These are phyloP conservation scores for Staurois parvus DNA, from an alignment of 2,797 vertebrate genomes.

Conservation along the genomic window DNA sequence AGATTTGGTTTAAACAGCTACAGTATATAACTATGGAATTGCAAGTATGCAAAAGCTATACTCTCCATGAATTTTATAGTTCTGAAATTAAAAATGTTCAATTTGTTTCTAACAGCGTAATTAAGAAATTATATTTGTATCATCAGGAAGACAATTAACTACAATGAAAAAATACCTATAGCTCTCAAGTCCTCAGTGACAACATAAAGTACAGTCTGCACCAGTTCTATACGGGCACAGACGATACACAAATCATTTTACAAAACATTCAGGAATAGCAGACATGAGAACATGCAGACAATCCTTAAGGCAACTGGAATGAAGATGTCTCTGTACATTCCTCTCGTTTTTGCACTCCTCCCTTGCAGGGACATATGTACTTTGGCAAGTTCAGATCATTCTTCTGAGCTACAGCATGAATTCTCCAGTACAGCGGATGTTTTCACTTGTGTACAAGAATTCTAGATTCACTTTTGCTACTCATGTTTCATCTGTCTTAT, in stretches of 20 bases:
- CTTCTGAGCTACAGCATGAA: conserved; percentile 26
- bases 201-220: no score
- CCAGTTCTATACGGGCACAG: background rate
- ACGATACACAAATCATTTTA: conserved; percentile 3
- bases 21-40: no score
- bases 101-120: no score
- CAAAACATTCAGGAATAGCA: background rate
- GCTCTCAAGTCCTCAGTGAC: no score
- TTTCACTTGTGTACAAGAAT: conserved; percentile 37
- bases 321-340: conserved; percentile 43
- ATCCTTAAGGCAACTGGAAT: conserved; percentile 43
- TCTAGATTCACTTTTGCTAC: background rate
- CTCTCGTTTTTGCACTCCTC: conserved; percentile 37
- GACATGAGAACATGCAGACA: conserved; percentile 8
- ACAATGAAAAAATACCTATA: no score
- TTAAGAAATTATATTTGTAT: no score
- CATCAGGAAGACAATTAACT: no score
- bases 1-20: no score
- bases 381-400: conserved; percentile 44
- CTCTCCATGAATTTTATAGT: no score
- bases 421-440: conserved; percentile 35
- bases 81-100: no score
- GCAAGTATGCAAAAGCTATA: no score
- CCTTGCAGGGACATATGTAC: conserved; percentile 53
- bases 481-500: background rate